These are phyloP conservation scores for Clarias fuscus DNA, from an alignment of 2,797 vertebrate genomes.

Conservation along the genomic window DNA sequence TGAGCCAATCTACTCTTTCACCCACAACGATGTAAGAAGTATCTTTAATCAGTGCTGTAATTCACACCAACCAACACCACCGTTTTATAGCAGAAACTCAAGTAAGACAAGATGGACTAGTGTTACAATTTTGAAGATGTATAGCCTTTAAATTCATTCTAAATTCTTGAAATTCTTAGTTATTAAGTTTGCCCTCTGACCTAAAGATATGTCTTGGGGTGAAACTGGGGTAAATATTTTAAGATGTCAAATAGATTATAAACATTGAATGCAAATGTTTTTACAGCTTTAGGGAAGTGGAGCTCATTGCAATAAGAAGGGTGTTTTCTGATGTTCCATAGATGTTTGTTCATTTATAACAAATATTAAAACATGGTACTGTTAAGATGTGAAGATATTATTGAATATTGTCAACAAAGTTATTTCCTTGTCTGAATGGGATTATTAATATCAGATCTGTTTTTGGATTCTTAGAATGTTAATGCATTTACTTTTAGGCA, in stretches of 20 bases:
- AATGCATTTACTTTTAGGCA: too few species aligned
- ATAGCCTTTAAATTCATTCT: not conserved
- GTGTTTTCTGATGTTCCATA: not conserved
- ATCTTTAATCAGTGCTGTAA: not conserved
- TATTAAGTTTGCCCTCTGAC: not conserved
- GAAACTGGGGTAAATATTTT: not conserved
- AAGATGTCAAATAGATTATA: not conserved
- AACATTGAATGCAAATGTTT: not conserved
- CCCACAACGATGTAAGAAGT: constrained; percentile 52
- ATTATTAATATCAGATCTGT: not conserved
- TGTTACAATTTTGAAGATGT: not conserved
- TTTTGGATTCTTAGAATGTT: not conserved
- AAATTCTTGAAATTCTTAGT: not conserved
- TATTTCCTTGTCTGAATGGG: not conserved
- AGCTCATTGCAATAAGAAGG: not conserved
- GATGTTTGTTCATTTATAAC: not conserved
- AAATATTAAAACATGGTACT: not conserved
- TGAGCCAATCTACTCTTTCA: constrained; percentile 63
- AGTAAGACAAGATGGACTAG: not conserved
- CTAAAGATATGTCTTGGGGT: too few species aligned
- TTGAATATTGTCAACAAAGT: not conserved
- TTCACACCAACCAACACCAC: not conserved
- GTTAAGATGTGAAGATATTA: not conserved
- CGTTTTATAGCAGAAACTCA: not conserved
- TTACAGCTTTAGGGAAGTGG: not conserved